A percentile compares a stretch with the other conserved stretches of the same genome.
Evolutionary conservation across 2,888 invertebrate species (phyloP).

Genomic region (Drosophila atroscutellata): DNA sequence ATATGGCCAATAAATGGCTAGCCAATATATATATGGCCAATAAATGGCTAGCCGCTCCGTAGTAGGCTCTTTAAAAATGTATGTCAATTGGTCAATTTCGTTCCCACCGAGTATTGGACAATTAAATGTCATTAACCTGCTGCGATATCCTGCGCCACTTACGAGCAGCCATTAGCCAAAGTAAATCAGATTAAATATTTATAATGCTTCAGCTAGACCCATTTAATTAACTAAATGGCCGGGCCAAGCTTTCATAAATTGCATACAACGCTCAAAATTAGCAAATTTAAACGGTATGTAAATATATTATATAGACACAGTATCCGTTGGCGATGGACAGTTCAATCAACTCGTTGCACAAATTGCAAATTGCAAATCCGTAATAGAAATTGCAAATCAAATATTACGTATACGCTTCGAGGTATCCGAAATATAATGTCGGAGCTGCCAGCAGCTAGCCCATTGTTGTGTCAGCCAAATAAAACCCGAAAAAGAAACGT

Average conservation of each 20-base stretch:
- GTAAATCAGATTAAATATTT: constrained; percentile 65
- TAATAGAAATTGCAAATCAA: constrained; percentile 70
- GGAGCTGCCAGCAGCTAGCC: constrained; percentile 41
- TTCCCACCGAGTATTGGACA: constrained; percentile 48
- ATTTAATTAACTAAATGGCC: constrained; percentile 74
- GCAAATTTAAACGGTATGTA: constrained; percentile 46
- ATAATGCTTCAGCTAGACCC: constrained; percentile 41
- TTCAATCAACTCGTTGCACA: constrained; percentile 68
- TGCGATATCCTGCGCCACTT: constrained; percentile 34
- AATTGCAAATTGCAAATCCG: constrained; percentile 36
- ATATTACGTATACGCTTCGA: constrained; percentile 71
- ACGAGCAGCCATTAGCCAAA: constrained; percentile 48
- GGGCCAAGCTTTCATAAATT: constrained; percentile 64
- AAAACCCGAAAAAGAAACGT: constrained; percentile 20
- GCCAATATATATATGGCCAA: constrained; percentile 32
- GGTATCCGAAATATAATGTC: constrained; percentile 42
- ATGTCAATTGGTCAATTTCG: constrained; percentile 80
- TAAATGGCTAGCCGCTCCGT: constrained; percentile 42
- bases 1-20: constrained; percentile 43
- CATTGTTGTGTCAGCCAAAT: constrained; percentile 76
- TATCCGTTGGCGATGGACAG: constrained; percentile 66
- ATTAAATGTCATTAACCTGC: constrained; percentile 78
- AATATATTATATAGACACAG: constrained; percentile 30
- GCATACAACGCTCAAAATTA: constrained; percentile 63
- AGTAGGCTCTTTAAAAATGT: constrained; percentile 73